These are phyloP conservation scores for Episyrphus balteatus DNA, from an alignment of 1,140 invertebrate genomes.

Conservation along the genomic window DNA sequence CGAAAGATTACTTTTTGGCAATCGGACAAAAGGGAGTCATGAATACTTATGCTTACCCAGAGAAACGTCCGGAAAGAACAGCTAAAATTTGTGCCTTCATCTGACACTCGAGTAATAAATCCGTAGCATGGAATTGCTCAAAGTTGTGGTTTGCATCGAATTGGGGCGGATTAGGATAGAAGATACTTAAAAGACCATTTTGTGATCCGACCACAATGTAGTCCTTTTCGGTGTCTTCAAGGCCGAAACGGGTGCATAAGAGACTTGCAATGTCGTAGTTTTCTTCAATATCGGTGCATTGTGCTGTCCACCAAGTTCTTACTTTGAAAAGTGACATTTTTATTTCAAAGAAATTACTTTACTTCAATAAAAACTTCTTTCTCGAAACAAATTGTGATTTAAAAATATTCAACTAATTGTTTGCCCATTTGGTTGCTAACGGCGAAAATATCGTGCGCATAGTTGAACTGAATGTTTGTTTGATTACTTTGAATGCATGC, in stretches of 20 bases:
- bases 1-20: neutral
- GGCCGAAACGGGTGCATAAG: conserved; percentile 41
- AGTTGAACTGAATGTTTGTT: too few species aligned
- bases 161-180: conserved; percentile 41
- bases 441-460: too few species aligned
- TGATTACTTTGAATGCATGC: too few species aligned
- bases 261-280: conserved; percentile 33
- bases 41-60: conserved; percentile 42
- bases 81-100: conserved; percentile 58
- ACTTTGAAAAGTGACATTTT: conserved; percentile 69
- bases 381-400: too few species aligned
- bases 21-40: neutral
- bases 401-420: too few species aligned
- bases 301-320: conserved; percentile 60
- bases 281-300: conserved; percentile 47
- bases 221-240: conserved; percentile 41
- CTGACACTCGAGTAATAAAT: conserved; percentile 58
- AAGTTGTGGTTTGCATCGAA: conserved; percentile 27
- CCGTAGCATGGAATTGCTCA: conserved; percentile 47
- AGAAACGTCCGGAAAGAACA: conserved; percentile 56
- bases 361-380: too few species aligned
- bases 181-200: conserved; percentile 56
- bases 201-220: conserved; percentile 61
- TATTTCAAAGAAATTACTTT: too few species aligned
- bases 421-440: too few species aligned